Evolutionary conservation across 2,797 vertebrate species (phyloP), one percentile per base, ranked within the genome.

Genomic region (Hybognathus amarus): DNA sequence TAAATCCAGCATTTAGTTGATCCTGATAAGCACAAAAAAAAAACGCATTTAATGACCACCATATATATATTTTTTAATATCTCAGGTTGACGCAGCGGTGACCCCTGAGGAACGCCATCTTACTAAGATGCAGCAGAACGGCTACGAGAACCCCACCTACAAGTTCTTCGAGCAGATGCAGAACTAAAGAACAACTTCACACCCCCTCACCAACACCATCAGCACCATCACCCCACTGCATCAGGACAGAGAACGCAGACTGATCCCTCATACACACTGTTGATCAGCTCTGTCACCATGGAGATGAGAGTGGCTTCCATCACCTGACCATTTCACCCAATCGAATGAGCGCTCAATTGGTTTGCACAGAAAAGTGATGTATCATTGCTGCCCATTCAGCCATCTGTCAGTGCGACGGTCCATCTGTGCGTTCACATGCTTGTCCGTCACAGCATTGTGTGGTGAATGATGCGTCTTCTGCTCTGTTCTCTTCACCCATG

Each of bases 101-200:
- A 99, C 97, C 27, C 98, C 98, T 1, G 98, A 99, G 88, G 98
- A 99, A 83, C 97, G 98, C 71, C 98, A 99, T 83, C 96, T 99
- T 89, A 96, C 96, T 86, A 98, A 98, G 94, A 99, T 99, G 98
- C 98, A 99, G 91, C 97, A 99, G 91, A 99, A 99, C 0, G 97
- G 98, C 88, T 99, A 99, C 0, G 98, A 99, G 92, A 99, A 99
- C 67, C 98, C 98, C 79, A 99, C 98, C 83, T 99, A 99, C 94
- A 99, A 99, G 94, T 99, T 99, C 95, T 99, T 99, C 56, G 98
- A 99, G 94, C 98, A 99, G 93, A 99, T 99, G 96, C 98, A 99
- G 92, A 99, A 98, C 94, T 99, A 96, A 96, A 91, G 91, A 87
- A 50, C 67, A 52, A 77, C 87, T 82, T 63, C 1, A 67, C 47